phyloP scores from a whole-genome alignment of 1,140 invertebrate species.

The Ylistrum balloti region DNA sequence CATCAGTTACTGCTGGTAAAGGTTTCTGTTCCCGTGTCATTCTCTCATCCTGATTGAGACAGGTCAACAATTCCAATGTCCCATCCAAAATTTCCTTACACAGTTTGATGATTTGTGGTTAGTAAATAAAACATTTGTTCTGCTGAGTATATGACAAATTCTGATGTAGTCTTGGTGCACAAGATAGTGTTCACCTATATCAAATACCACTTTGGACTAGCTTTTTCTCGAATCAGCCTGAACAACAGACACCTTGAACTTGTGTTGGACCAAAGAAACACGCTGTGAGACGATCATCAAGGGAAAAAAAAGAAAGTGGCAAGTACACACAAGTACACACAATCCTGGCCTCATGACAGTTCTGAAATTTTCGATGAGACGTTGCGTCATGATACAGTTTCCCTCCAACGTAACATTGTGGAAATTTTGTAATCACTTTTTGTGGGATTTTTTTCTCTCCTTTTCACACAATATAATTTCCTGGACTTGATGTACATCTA shows the following conservation, averaged over 20 bases:
- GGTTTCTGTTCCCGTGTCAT: background rate
- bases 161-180: background rate
- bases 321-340: slow-evolving; percentile 13
- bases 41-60: background rate
- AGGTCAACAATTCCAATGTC: background rate
- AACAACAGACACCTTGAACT: background rate
- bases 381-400: slow-evolving; percentile 6
- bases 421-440: background rate
- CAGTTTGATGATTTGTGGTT: background rate
- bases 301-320: no score
- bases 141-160: background rate
- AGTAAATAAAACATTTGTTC: background rate
- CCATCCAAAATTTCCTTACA: background rate
- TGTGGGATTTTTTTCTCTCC: background rate
- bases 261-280: background rate
- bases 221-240: background rate
- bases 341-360: background rate
- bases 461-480: background rate
- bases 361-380: slow-evolving; percentile 20
- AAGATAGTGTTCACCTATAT: background rate
- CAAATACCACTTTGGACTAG: background rate
- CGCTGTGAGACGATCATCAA: background rate
- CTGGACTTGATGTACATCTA: slow-evolving; percentile 4
- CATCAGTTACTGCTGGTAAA: background rate
- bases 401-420: slow-evolving; percentile 15